Evolutionary conservation across 2,888 invertebrate species (phyloP).

Genomic region (Heliconius sara): DNA sequence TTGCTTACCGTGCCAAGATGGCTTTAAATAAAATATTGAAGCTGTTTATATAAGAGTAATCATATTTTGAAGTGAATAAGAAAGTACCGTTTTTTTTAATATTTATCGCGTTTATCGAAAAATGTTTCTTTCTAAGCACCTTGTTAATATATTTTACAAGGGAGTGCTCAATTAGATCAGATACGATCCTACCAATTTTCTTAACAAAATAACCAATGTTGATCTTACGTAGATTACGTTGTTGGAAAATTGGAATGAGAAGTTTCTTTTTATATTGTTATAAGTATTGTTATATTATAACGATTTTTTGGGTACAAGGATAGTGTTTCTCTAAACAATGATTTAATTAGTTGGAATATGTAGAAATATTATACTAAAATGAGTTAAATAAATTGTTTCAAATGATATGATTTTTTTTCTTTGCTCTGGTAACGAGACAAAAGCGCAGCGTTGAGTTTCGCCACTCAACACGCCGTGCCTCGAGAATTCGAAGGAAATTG

Average conservation of each 20-base stretch:
- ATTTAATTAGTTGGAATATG: neutral
- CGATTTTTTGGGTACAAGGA: neutral
- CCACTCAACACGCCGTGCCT: too few species aligned
- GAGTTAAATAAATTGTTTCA: neutral
- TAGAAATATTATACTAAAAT: neutral
- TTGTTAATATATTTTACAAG: constrained; percentile 22
- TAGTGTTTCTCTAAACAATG: neutral
- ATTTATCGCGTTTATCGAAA: constrained; percentile 8
- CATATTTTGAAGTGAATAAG: too few species aligned
- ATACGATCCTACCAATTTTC: constrained; percentile 30
- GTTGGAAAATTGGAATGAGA: constrained; percentile 38
- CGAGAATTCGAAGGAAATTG: too few species aligned
- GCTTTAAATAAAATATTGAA: too few species aligned
- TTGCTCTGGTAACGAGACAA: too few species aligned
- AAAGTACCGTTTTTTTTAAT: constrained; percentile 1
- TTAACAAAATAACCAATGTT: constrained; percentile 41
- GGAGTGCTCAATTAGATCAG: constrained; percentile 19
- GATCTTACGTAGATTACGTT: constrained; percentile 43
- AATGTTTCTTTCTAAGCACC: neutral
- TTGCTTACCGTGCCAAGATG: too few species aligned
- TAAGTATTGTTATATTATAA: constrained; percentile 28
- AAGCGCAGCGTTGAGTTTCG: too few species aligned
- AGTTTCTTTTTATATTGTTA: constrained; percentile 31
- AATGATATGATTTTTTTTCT: too few species aligned
- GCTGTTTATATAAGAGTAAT: too few species aligned